Percentiles rank a stretch among this genome's conserved stretches.
phyloP scores from a whole-genome alignment of 2,888 invertebrate species.

The Stenodema calcarata region DNA sequence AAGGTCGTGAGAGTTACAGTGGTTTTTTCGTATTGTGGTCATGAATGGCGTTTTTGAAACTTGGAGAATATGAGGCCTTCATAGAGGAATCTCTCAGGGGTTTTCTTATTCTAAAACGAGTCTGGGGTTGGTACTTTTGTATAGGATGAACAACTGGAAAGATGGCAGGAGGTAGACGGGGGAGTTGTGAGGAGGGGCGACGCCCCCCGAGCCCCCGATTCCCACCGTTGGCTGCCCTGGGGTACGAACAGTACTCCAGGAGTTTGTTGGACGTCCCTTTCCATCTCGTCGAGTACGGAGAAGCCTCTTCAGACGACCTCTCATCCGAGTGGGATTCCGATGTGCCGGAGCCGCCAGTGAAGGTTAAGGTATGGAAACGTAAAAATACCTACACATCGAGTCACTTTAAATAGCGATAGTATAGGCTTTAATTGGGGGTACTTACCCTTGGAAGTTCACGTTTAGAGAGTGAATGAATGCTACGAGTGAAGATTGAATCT shows the following conservation, averaged over 20 bases:
- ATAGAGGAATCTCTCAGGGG: too few species aligned
- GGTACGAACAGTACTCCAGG: conserved; percentile 80
- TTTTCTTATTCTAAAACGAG: not conserved
- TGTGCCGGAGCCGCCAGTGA: conserved; percentile 65
- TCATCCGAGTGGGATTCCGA: conserved; percentile 93
- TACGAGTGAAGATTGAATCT: not conserved
- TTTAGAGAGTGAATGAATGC: not conserved
- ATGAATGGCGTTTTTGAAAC: too few species aligned
- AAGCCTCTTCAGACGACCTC: conserved; percentile 89
- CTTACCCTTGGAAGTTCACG: not conserved
- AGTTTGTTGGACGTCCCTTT: conserved; percentile 78
- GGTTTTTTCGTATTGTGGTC: too few species aligned
- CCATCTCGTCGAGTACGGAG: conserved; percentile 77
- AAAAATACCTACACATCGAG: not conserved
- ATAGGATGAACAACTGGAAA: conserved; percentile 14
- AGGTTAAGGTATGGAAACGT: conserved; percentile 43
- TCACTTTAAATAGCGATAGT: not conserved
- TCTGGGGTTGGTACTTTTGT: not conserved
- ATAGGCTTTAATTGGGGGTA: not conserved
- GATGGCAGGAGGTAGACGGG: conserved; percentile 49
- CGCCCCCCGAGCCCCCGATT: conserved; percentile 51
- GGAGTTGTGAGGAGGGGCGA: conserved; percentile 50
- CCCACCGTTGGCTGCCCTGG: conserved; percentile 55
- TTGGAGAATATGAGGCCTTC: too few species aligned
- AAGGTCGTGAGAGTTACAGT: too few species aligned